Conservation (phyloP, 2,797 vertebrate genomes). For the Amphiprion clarkii region DNA sequence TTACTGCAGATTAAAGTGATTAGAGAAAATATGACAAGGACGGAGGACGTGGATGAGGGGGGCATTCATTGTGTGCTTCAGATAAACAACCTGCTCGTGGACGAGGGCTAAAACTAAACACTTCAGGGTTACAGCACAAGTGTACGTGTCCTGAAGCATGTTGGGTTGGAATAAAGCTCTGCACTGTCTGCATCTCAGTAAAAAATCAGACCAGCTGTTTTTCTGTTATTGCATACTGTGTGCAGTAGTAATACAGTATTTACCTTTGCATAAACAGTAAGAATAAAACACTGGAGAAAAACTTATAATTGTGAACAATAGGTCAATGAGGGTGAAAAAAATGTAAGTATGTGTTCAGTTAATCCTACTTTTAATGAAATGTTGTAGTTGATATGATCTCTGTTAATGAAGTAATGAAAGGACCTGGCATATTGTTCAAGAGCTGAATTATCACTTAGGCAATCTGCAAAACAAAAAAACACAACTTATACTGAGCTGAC, state of each 20-base stretch:
- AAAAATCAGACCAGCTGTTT: slow-evolving; percentile 20
- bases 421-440: no score
- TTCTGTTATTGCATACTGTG: slow-evolving; percentile 19
- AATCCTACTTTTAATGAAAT: no score
- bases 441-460: no score
- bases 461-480: no score
- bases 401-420: no score
- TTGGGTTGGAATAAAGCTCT: slow-evolving; percentile 54
- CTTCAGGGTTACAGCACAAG: slow-evolving; percentile 62
- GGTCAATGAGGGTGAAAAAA: no score
- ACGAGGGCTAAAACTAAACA: slow-evolving; percentile 80
- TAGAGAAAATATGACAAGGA: slow-evolving; percentile 64
- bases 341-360: no score
- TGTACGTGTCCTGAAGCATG: slow-evolving; percentile 85
- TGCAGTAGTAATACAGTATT: neutral
- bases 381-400: no score
- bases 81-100: slow-evolving; percentile 83
- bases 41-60: slow-evolving; percentile 62
- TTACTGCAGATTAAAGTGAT: slow-evolving; percentile 82
- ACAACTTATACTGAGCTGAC: no score
- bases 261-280: neutral
- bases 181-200: slow-evolving; percentile 35
- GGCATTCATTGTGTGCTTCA: slow-evolving; percentile 73
- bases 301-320: neutral
- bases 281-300: neutral